These are phyloP conservation scores for Myotis pilosus DNA, from an alignment of 2,797 vertebrate genomes.

Conservation along the genomic window DNA sequence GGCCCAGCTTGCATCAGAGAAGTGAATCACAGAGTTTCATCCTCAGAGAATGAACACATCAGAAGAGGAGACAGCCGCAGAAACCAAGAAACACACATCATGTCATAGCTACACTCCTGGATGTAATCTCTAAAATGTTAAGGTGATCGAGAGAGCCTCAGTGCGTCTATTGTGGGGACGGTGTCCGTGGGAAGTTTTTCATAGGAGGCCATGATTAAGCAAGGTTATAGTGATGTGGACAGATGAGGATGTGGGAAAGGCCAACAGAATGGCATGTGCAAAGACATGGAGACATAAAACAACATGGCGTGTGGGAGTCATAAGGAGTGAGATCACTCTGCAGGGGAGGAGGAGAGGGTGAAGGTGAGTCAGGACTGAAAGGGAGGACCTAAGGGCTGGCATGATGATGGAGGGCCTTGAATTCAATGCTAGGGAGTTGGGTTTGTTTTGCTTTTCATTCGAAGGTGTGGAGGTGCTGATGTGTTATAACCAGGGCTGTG, in stretches of 20 bases:
- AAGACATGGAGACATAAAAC: not conserved
- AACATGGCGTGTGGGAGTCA: accelerated
- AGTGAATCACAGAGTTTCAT: not conserved
- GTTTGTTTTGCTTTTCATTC: not conserved
- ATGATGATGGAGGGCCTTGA: not conserved
- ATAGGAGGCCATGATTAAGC: not conserved
- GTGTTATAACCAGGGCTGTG: not conserved
- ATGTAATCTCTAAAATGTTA: not conserved
- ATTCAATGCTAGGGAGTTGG: not conserved
- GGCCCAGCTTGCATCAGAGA: not conserved
- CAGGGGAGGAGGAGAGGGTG: not conserved
- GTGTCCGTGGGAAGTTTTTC: not conserved
- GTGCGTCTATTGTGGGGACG: not conserved
- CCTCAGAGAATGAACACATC: not conserved
- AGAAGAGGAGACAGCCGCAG: not conserved
- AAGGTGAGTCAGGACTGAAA: not conserved
- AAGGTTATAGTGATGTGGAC: not conserved
- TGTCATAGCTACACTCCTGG: not conserved
- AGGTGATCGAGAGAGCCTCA: not conserved
- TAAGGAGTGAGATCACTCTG: not conserved
- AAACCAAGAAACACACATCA: not conserved
- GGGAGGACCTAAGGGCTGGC: not conserved
- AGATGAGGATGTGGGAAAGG: not conserved
- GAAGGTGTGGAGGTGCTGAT: not conserved
- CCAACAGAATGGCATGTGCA: not conserved